A percentile compares a stretch with the other conserved stretches of the same genome.
Evolutionary conservation across 1,140 invertebrate species (phyloP).

Genomic region (Spodoptera frugiperda): DNA sequence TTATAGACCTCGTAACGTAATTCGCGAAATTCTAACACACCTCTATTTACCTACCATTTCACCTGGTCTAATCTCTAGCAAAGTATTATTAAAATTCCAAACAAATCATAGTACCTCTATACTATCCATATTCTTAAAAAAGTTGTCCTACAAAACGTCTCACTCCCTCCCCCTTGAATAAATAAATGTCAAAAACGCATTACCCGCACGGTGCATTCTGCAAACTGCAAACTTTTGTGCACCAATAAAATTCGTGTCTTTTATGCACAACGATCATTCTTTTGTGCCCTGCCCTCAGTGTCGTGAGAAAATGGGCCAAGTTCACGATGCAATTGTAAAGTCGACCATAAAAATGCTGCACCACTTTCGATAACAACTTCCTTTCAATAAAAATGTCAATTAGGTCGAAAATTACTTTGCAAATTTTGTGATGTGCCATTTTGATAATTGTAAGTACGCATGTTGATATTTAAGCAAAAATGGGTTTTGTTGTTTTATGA

Average conservation of each 20-base stretch:
- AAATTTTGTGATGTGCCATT: no score
- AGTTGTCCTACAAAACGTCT: conserved; percentile 10
- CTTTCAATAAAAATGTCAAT: no score
- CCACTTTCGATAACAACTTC: no score
- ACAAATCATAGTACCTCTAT: background rate
- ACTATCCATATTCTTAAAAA: conserved; percentile 16
- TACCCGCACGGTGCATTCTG: background rate
- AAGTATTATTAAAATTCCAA: background rate
- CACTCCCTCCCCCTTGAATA: background rate
- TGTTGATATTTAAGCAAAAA: no score
- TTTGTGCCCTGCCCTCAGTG: conserved; percentile 64
- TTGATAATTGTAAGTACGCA: no score
- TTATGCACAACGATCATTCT: conserved; percentile 64
- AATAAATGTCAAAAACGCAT: background rate
- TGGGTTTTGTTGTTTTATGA: no score
- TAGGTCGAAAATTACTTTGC: no score
- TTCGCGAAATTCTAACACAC: no score
- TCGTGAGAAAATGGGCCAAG: conserved; percentile 80
- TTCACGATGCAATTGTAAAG: conserved; percentile 63
- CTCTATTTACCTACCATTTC: no score
- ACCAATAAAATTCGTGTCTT: conserved; percentile 63
- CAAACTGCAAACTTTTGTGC: conserved; percentile 56
- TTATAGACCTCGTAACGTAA: no score
- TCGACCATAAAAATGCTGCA: no score
- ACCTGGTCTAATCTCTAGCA: no score